Conservation (phyloP, 2,113 vertebrate species). For the Procavia capensis region DNA sequence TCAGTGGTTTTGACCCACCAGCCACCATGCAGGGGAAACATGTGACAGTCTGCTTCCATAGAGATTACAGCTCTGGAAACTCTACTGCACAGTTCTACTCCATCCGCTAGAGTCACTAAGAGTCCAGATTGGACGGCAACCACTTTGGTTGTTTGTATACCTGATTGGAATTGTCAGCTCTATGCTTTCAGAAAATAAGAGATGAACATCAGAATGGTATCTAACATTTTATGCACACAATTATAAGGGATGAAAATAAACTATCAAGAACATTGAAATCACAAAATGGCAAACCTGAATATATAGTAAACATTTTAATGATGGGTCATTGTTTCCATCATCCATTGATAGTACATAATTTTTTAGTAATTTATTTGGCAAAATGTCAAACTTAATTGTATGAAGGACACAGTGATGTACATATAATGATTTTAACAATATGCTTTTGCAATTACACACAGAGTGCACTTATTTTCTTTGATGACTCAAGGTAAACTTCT, state of each 20-base stretch:
- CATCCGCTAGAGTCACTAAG: background rate
- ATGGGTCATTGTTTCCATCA: background rate
- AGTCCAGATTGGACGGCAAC: background rate
- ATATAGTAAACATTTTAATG: background rate
- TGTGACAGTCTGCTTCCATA: no score
- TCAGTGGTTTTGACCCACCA: background rate
- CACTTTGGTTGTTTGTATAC: no score
- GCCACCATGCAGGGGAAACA: background rate
- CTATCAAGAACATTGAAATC: slow-evolving; percentile 2
- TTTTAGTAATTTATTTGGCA: background rate
- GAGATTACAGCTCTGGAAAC: no score
- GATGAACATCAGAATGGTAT: background rate
- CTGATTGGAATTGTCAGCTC: background rate
- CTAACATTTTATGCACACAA: background rate
- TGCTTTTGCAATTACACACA: background rate
- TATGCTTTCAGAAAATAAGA: background rate
- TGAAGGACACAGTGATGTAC: background rate
- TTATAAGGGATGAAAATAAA: background rate
- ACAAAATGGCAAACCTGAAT: background rate
- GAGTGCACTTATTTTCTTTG: background rate
- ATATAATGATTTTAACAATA: background rate
- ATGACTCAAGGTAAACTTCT: background rate
- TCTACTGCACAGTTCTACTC: background rate
- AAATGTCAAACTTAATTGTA: background rate
- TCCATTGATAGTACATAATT: background rate